Base-by-base conservation (phyloP, 92 coral and sea anemone genomes). In the Heteractis magnifica region DNA sequence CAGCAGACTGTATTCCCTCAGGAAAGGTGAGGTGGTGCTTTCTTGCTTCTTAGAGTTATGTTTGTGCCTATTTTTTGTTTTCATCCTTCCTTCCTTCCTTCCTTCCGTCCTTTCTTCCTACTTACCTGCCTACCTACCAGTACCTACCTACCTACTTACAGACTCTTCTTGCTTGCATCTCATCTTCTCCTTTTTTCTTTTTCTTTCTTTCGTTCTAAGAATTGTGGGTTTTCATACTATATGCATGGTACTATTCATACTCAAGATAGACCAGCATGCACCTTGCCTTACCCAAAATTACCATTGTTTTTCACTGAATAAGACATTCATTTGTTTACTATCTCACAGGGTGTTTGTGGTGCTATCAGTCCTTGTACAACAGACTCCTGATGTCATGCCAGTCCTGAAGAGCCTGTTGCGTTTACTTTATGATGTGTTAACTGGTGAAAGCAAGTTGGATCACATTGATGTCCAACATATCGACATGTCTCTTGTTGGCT, bases 1-100 rank as follows among this genome's bases (percentile, higher is more conserved):
- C 99, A 97, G 81, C 93, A 88, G 81, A 72, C 79, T 60, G 80
- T 90, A n/a, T 97, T 97, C 74, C 98, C 99, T 0, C 90, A 87
- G 83, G 98, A 97, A 88, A 92, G 97, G 99, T 91, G 79, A 71
- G 93, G 18, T 7, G 10, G 49, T 13, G 13, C 0, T 74, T 0
- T 6, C 78, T 49, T 4, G 15, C 49, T 50, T 19, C 50, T 16
- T 26, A 49, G 21, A 20, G 18, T 16, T 18, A 6, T 20, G 20
- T 20, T 65, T 10, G 3, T 65, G 26, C 14, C 20, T 18, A 20
- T 6, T 18, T 65, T 20, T 20, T 65, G n/a, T 13, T 62, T 18
- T 13, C 19, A n/a, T 34, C 44, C 44, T 34, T 34, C 44, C 44
- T 34, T 34, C 44, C 44, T 34, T 34, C 44, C 44, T 34, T 34